Evolutionary conservation across 1,140 invertebrate genomes (phyloP), one percentile per base, ranked within the genome.

Genomic region (Mya arenaria): DNA sequence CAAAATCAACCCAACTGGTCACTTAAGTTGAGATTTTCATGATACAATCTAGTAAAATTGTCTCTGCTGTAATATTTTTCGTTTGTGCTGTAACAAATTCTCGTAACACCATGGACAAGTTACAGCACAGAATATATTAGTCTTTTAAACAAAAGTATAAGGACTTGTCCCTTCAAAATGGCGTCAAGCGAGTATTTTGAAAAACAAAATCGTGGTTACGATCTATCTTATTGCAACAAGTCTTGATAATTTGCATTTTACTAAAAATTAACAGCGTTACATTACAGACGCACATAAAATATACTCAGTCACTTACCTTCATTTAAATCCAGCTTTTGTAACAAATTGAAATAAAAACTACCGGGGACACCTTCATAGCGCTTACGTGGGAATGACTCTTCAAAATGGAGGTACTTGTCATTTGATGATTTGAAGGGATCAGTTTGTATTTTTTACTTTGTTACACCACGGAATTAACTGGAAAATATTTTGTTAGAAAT

Each of bases 331-430:
- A 36, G 4, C 25, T 65, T 65, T 65, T 34, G 4, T 65, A 65
- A 36, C 62, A 65, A 65, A 36, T 65, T 36, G 58, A 62, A 30
- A 62, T 62, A 28, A 62, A 30, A 62, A 30, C 13, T 65, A 37
- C 13, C 36, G 62, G 62, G 62, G 36, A 65, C 36, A 65, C 62
- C 34, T 23, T 23, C 36, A 8, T 15, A 65, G 13, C 34, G 62
- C 62, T 65, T 65, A 37, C 32, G 8, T 65, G 41, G n/a, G 34
- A 36, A 65, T 65, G 62, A 65, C 62, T 65, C 62, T 65, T 65
- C 62, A 65, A 37, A 34, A 65, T 8, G 62, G 62, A 65, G 62
- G 62, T 65, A 65, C 62, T 65, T 65, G 62, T 65, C n/a, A 65
- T 65, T 65, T 65, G 62, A 65, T 37, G n/a, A 65, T 6, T 65